Percentiles rank a stretch among this genome's conserved stretches.
phyloP scores from a whole-genome alignment of 2,888 invertebrate species.

The Clusia tigrina region DNA sequence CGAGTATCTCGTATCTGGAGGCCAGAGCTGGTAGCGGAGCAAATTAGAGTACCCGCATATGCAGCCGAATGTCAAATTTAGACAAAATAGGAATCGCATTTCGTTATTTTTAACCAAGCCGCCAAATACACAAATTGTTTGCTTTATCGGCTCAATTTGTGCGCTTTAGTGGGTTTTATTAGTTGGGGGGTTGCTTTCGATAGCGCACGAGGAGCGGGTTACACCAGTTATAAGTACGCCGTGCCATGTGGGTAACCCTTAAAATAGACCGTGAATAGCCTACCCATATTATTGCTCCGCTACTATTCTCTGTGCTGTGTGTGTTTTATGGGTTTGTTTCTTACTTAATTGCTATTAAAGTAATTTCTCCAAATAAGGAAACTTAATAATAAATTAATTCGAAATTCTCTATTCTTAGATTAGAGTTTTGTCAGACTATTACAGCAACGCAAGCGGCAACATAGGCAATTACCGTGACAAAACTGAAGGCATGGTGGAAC shows the following conservation, averaged over 20 bases:
- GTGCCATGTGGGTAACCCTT: not conserved
- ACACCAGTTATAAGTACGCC: not conserved
- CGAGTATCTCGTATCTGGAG: not conserved
- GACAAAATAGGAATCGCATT: conserved; percentile 21
- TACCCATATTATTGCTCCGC: not conserved
- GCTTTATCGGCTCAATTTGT: conserved; percentile 6
- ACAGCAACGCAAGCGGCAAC: not conserved
- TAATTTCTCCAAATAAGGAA: not conserved
- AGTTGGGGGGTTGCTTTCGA: not conserved
- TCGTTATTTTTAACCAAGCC: not conserved
- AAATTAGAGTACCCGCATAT: conserved; percentile 40
- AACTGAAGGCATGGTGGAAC: no score
- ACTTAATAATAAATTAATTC: not conserved
- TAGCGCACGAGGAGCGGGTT: not conserved
- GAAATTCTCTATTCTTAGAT: not conserved
- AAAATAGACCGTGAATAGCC: not conserved
- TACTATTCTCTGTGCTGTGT: not conserved
- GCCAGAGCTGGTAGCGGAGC: not conserved
- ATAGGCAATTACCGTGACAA: no score
- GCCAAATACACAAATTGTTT: not conserved
- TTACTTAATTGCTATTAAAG: not conserved
- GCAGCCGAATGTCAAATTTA: conserved; percentile 36
- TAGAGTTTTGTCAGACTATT: not conserved
- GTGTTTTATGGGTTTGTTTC: not conserved
- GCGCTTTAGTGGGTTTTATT: no score